Evolutionary conservation across 2,797 vertebrate species (phyloP), one percentile per base, ranked within the genome.

Genomic region (Champsocephalus esox): DNA sequence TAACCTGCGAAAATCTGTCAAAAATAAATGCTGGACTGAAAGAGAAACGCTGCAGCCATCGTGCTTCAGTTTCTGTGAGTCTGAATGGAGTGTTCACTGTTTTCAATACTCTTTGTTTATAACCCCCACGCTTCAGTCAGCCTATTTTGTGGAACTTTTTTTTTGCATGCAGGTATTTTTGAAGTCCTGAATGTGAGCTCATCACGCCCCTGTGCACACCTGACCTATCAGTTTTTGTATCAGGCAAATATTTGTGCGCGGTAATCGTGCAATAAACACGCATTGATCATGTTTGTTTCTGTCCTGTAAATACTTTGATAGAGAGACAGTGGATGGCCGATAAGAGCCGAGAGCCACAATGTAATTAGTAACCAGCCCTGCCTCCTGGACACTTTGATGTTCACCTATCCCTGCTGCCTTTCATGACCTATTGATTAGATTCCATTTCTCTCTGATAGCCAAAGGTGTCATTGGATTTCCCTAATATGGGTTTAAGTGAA

Each of bases 221-320:
- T 28, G 28, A n/a, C 7, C 66, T 76, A 81, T 83, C 85, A 60
- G 69, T 10, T 60, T 51, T 65, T 70, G 61, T 14, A 19, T 66
- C 21, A 10, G 14, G 74, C 44, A 91, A 93, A 92, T 90, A 91
- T 91, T 93, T 91, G 88, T 54, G 49, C 41, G 49, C 21, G 1
- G 83, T 88, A 86, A 90, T 89, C 76, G 63, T 65, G 88, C 68
- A 89, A 88, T 92, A 93, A 93, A 92, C 44, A 32, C 46, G 79
- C 89, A 89, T 94, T 94, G 90, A 93, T 93, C 93, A 93, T 81
- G 89, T 90, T 85, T 90, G 86, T 84, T 84, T 70, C 85, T 76
- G 71, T 84, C 77, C 50, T 87, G 89, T 90, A 90, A 91, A 91
- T 57, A 65, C 88, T 83, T 86, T 87, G 92, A 93, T 89, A 85